Evolutionary conservation across 2,797 vertebrate genomes (phyloP).

Genomic region (Gallirallus australis): DNA sequence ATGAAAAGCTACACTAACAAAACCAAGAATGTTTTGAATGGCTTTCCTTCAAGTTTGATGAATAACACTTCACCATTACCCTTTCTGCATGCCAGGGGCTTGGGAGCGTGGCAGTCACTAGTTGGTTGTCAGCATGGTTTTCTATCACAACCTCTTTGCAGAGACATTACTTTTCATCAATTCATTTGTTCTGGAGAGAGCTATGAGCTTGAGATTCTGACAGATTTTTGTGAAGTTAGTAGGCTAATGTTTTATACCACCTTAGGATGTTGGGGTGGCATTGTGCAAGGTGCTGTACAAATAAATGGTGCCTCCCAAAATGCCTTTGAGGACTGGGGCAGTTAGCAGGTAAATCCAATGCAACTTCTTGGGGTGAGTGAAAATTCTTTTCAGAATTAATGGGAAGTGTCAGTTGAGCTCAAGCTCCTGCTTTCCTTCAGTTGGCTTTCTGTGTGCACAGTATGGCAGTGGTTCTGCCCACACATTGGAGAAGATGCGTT

Average conservation of each 20-base stretch:
- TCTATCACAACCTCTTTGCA: neutral
- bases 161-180: neutral
- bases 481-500: neutral
- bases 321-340: neutral
- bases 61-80: neutral
- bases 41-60: neutral
- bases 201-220: neutral
- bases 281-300: neutral
- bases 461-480: neutral
- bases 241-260: neutral
- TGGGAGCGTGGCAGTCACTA: neutral
- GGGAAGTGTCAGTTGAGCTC: neutral
- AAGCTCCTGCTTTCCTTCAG: neutral
- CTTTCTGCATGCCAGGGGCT: neutral
- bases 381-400: neutral
- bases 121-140: neutral
- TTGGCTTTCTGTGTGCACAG: accelerated
- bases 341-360: neutral
- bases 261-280: neutral
- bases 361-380: neutral
- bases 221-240: neutral
- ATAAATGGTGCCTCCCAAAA: neutral
- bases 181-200: neutral
- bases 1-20: neutral
- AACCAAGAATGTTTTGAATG: neutral